Conservation (phyloP, 2,888 invertebrate genomes). For the Sclerodermus sp. region DNA sequence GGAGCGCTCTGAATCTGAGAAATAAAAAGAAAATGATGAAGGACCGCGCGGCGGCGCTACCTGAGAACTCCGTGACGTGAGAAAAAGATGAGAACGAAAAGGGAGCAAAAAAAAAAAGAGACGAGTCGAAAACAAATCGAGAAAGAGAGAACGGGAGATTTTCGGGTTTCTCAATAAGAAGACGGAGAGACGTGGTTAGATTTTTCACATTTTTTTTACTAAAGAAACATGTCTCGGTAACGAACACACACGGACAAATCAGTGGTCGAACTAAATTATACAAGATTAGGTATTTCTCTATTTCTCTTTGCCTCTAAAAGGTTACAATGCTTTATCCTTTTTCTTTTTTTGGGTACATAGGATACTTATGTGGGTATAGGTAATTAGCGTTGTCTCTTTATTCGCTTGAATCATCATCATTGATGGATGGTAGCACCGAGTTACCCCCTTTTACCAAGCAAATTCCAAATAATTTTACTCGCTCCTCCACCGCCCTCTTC, state of each 20-base stretch:
- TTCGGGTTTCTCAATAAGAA: neutral
- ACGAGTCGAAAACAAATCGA: no score
- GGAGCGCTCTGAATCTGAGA: no score
- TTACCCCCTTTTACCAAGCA: constrained; percentile 31
- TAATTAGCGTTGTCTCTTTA: constrained; percentile 34
- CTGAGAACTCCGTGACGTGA: no score
- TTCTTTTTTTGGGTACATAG: constrained; percentile 45
- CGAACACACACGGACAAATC: constrained; percentile 65
- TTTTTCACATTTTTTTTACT: constrained; percentile 58
- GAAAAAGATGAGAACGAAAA: no score
- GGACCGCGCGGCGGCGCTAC: no score
- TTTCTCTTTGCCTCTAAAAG: constrained; percentile 49
- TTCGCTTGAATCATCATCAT: no score
- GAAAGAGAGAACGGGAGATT: no score
- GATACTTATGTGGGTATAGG: constrained; percentile 48
- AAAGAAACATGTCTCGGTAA: constrained; percentile 64
- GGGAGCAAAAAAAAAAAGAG: no score
- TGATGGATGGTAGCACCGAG: constrained; percentile 28
- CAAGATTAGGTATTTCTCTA: constrained; percentile 49
- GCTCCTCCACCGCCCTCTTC: no score
- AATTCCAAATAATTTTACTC: no score
- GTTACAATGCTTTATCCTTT: constrained; percentile 45
- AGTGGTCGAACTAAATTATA: constrained; percentile 51
- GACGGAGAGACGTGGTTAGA: constrained; percentile 4
- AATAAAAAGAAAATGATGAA: no score